These are phyloP conservation scores for Leptothorax acervorum DNA, from an alignment of 2,888 invertebrate species.

Conservation along the genomic window DNA sequence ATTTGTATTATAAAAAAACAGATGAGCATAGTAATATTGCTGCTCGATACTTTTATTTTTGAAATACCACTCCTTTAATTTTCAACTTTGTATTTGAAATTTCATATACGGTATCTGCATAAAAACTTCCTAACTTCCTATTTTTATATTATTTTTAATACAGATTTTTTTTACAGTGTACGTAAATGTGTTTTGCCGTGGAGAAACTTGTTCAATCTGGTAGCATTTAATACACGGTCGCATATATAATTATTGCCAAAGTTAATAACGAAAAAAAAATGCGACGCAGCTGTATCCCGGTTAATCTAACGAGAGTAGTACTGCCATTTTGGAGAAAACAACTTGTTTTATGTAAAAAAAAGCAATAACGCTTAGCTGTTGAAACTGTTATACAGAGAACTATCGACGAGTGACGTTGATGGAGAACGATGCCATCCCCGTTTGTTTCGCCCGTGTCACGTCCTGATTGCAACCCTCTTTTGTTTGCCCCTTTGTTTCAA, in stretches of 20 bases:
- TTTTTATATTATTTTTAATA: too few species aligned
- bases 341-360: slow-evolving; percentile 62
- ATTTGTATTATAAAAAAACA: too few species aligned
- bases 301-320: slow-evolving; percentile 17
- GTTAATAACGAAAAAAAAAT: background rate
- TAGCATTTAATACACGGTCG: background rate
- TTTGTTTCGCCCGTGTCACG: slow-evolving; percentile 47
- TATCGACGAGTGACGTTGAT: slow-evolving; percentile 60
- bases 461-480: slow-evolving; percentile 32
- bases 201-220: background rate
- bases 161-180: too few species aligned
- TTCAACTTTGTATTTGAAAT: too few species aligned
- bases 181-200: background rate
- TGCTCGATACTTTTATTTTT: too few species aligned
- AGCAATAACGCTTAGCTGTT: slow-evolving; percentile 65
- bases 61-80: too few species aligned
- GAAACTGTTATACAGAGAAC: slow-evolving; percentile 68
- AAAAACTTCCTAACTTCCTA: too few species aligned
- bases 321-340: slow-evolving; percentile 47
- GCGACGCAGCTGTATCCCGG: background rate
- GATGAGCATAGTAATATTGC: too few species aligned
- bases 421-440: slow-evolving; percentile 53
- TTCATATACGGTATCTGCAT: too few species aligned
- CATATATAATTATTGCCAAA: background rate
- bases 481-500: slow-evolving; percentile 20